These are phyloP conservation scores for Oostethus manadensis DNA, from an alignment of 2,113 vertebrate genomes.

Conservation along the genomic window DNA sequence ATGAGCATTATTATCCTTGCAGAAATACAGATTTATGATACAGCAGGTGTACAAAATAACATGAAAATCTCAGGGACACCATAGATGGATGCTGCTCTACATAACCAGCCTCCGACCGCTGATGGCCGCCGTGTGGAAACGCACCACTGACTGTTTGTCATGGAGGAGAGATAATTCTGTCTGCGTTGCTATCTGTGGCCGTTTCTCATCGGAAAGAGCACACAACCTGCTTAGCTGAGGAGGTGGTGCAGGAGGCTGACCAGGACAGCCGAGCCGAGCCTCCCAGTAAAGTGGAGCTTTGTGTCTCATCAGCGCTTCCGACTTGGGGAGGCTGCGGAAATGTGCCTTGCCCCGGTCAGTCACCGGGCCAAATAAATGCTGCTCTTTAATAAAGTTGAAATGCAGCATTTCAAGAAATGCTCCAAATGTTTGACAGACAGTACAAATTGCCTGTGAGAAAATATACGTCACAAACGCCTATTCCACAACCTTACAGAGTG, in stretches of 20 bases:
- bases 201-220: slow-evolving; percentile 27
- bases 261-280: slow-evolving; percentile 30
- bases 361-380: too few relatives aligned
- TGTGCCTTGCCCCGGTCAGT: slow-evolving; percentile 10
- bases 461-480: too few relatives aligned
- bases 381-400: too few relatives aligned
- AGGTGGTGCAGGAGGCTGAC: slow-evolving; percentile 9
- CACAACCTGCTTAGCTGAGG: slow-evolving; percentile 39
- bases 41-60: too few relatives aligned
- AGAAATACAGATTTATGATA: too few relatives aligned
- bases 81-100: slow-evolving; percentile 9
- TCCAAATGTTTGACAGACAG: too few relatives aligned
- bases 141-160: slow-evolving; percentile 23
- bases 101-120: too few relatives aligned
- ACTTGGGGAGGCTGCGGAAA: slow-evolving; percentile 23
- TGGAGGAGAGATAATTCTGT: slow-evolving; percentile 21
- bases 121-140: slow-evolving; percentile 4
- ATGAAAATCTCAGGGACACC: too few relatives aligned
- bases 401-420: too few relatives aligned
- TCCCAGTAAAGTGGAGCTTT: slow-evolving; percentile 21
- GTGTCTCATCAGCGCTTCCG: slow-evolving; percentile 50
- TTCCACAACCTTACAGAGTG: too few relatives aligned
- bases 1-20: too few relatives aligned
- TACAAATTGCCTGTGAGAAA: too few relatives aligned
- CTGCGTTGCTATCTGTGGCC: slow-evolving; percentile 23